These are phyloP conservation scores for Sandelia bainsii DNA, from an alignment of 2,797 vertebrate species.

Conservation along the genomic window DNA sequence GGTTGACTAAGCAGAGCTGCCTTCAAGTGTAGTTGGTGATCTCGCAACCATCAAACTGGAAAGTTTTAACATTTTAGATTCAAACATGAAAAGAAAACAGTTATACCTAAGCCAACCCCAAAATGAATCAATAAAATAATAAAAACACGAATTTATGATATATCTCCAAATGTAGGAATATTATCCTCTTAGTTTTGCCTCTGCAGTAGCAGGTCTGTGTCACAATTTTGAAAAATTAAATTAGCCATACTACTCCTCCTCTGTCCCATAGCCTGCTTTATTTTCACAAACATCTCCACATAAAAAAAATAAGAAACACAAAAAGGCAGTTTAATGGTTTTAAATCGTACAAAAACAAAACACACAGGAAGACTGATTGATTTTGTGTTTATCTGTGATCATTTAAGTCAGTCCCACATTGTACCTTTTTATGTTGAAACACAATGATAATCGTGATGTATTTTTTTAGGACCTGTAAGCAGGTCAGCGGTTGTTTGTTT, in stretches of 20 bases:
- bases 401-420: not conserved
- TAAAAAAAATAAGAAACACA: not conserved
- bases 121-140: not conserved
- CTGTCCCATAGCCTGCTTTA: not conserved
- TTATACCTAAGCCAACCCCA: too few relatives aligned
- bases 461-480: not conserved
- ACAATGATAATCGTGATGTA: not conserved
- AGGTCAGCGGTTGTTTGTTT: constrained; percentile 1
- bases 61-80: not conserved
- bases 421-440: too few relatives aligned
- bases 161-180: not conserved
- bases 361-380: not conserved
- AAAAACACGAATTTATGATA: not conserved
- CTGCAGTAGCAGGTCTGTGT: not conserved
- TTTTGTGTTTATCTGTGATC: too few relatives aligned
- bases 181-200: not conserved
- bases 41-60: not conserved
- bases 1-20: constrained; percentile 21
- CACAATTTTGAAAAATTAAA: too few relatives aligned
- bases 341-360: not conserved
- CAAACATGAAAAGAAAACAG: not conserved
- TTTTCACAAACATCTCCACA: not conserved
- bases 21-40: constrained; percentile 48
- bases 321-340: not conserved
- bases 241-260: not conserved